Conservation (phyloP, 1,140 invertebrate species). For the Drosophila pectinifera region DNA sequence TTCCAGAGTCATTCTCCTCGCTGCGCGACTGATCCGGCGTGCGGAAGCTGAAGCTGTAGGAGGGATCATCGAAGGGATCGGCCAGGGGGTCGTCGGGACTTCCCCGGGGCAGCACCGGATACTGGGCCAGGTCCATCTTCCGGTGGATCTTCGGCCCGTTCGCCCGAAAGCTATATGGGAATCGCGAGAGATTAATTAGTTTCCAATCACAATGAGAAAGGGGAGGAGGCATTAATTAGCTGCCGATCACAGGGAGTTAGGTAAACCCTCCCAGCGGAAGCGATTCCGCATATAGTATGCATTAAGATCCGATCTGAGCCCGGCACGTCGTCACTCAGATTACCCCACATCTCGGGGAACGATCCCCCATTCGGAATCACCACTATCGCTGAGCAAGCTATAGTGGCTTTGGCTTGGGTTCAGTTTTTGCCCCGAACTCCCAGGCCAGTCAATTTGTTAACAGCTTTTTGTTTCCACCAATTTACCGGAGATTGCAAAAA, state of each 20-base stretch:
- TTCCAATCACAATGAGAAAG: slow-evolving; percentile 26
- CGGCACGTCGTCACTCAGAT: slow-evolving; percentile 64
- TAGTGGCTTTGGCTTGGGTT: not conserved
- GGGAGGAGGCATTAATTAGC: slow-evolving; percentile 49
- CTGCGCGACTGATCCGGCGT: slow-evolving; percentile 88
- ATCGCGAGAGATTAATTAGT: slow-evolving; percentile 47
- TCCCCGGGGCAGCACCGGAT: slow-evolving; percentile 87
- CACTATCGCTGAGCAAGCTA: slow-evolving; percentile 33
- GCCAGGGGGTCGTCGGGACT: slow-evolving; percentile 88
- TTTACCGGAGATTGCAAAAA: slow-evolving; percentile 78
- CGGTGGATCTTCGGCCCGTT: slow-evolving; percentile 89
- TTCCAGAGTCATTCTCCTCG: slow-evolving; percentile 87
- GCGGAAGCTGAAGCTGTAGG: slow-evolving; percentile 88
- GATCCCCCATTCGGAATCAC: slow-evolving; percentile 57
- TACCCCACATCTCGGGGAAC: slow-evolving; percentile 42
- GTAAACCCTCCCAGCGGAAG: slow-evolving; percentile 30
- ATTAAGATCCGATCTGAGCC: slow-evolving; percentile 53
- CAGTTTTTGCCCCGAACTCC: slow-evolving; percentile 51
- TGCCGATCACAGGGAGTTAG: slow-evolving; percentile 36
- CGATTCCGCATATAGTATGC: slow-evolving; percentile 24
- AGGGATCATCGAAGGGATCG: slow-evolving; percentile 90
- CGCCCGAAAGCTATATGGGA: slow-evolving; percentile 86
- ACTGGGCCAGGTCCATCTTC: slow-evolving; percentile 89
- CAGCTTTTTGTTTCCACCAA: slow-evolving; percentile 72
- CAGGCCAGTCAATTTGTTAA: slow-evolving; percentile 72